Conservation (phyloP, 2,888 invertebrate genomes). For the Cosmia trapezina region DNA sequence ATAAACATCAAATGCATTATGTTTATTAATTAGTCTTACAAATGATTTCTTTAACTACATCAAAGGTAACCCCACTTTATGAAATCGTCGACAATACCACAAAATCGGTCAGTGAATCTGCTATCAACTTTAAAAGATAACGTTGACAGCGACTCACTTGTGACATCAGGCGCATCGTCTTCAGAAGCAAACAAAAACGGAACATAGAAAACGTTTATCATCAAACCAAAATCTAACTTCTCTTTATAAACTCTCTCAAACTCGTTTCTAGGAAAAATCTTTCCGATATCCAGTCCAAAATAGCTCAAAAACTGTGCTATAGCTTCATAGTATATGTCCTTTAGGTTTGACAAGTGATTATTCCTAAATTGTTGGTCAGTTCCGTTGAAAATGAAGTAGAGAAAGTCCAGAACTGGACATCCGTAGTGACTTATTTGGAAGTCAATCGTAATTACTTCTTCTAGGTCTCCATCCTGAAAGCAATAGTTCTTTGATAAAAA, state of each 20-base stretch:
- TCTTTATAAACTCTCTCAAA: conserved; percentile 73
- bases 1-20: not conserved
- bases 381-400: conserved; percentile 75
- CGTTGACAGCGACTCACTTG: conserved; percentile 49
- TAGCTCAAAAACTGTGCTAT: conserved; percentile 68
- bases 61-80: conserved; percentile 67
- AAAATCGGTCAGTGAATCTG: conserved; percentile 65
- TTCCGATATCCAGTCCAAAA: conserved; percentile 70
- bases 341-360: conserved; percentile 70
- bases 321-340: conserved; percentile 71
- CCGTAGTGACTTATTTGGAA: conserved; percentile 76
- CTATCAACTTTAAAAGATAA: conserved; percentile 65
- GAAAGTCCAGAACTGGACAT: conserved; percentile 73
- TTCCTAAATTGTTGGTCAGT: conserved; percentile 76
- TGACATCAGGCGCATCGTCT: conserved; percentile 69
- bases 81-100: conserved; percentile 72
- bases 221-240: conserved; percentile 74
- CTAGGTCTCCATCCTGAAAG: conserved; percentile 72
- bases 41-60: not conserved
- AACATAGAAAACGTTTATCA: conserved; percentile 67
- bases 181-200: conserved; percentile 72
- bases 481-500: not conserved
- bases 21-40: conserved; percentile 10
- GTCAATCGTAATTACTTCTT: conserved; percentile 74
- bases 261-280: conserved; percentile 68